Evolutionary conservation across 1,140 invertebrate species (phyloP), one percentile per base, ranked within the genome.

Genomic region (Drosophila bipectinata): DNA sequence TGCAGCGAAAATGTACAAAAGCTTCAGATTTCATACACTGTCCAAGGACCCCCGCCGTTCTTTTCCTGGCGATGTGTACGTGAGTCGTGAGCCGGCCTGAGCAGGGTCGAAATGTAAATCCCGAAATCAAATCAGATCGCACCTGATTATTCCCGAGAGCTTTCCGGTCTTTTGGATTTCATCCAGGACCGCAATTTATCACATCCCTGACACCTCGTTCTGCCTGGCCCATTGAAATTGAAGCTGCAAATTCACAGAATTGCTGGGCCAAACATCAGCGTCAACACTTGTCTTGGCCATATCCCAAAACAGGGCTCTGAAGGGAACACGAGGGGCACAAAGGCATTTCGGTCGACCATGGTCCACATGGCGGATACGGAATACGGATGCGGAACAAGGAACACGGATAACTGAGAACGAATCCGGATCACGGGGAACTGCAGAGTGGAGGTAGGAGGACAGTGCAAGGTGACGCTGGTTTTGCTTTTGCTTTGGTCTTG

Each of bases 1-100:
- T 71, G 73, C 81, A 71, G 68, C 73, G 60, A 77, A 84, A 74
- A 66, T 67, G 77, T 66, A 74, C 68, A 78, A 81, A 84, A 81
- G 53, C 45, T 61, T 77, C 61, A 84, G 76, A 79, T 79, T 83
- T 83, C 69, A 83, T 82, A 79, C 77, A 75, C 63, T 75, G 59
- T 32, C 57, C 79, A 69, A 69, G 67, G 63, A 69, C 63, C 64
- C 66, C 67, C 26, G 53, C 41, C 32, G 67, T 57, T 63, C 45
- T 14, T 9, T 26, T 48, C 57, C 51, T 57, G 73, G 62, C 26
- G 82, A 72, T 85, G 82, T 39, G 15, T 41, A 12, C 82, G 74
- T 81, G 77, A 85, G 45, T 47, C 51, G 44, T 56, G 39, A 63
- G 49, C 26, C n/a, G 7, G 2, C 8, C 18, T 7, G 5, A 45